Base-by-base conservation (phyloP, 2,113 vertebrate genomes). In the Phrynosoma platyrhinos region DNA sequence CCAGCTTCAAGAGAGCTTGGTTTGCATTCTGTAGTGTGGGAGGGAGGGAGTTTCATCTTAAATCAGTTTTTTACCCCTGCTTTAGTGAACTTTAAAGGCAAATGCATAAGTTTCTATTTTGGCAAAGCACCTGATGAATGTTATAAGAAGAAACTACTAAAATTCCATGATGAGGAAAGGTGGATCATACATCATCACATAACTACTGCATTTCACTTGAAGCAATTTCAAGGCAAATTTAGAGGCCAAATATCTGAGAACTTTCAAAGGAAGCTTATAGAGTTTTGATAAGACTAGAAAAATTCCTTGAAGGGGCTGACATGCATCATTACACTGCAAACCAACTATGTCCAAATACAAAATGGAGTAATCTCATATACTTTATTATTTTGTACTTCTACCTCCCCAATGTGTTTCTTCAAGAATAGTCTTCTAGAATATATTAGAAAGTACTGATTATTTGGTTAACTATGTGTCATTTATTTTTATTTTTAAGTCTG, bases 211-310 rank as follows among this genome's bases (percentile, higher is more conserved):
- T 80, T 87, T 79, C 23, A 53, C 12, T 64, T 13, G 71, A 58
- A 86, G 77, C 21, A 86, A 79, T 80, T 87, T 80, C 64, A 87
- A 80, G 66, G 16, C 76, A 87, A 79, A 55, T 69, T 32, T 86
- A 53, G 77, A 79, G 12, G 47, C 75, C 64, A 79, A 25, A 20
- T 27, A 79, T 79, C 52, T 71, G 75, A 53, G 52, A 25, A 71
- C 36, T 78, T 76, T 32, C 18, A 68, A 2, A 10, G 40, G 21
- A 68, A 13, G 20, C 20, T 68, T 68, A 47, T 9, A 68, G n/a
- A 23, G 4, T 86, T 79, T 86, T 52, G 4, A 62, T 79, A 47
- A 52, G 20, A 25, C 7, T 69, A 52, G 62, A 5, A 69, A 25
- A 78, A 69, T 86, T 23, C 3, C 62, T 79, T 79, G 53, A 84